Base-by-base conservation (phyloP, 30 jellyfish, hydroid and myxozoan genomes). In the Catostylus mosaicus region DNA sequence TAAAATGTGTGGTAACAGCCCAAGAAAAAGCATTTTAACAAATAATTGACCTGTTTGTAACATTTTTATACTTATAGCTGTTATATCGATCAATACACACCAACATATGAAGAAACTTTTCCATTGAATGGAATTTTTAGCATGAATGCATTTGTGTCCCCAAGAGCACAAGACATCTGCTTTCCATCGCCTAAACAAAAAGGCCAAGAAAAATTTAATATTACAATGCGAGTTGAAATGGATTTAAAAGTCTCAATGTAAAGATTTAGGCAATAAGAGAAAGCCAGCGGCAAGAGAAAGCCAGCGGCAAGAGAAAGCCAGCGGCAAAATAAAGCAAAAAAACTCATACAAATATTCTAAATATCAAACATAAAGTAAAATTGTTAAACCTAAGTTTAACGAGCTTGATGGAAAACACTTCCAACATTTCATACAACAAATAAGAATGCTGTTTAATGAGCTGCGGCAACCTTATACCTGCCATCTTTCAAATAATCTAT, bases 151-250 rank as follows among this genome's bases (percentile, higher is more conserved):
- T 77, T 72, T 75, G 67, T 75, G 57, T 92, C 94, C 10, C 94
- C 96, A 9, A 92, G 89, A 4, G 98, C 96, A 80, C 98, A 78
- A 19, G 95, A 67, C 82, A 92, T 30, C 40, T 87, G 87, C 64
- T 86, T 92, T 22, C 98, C 98, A 61, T 87, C 86, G 34, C 29
- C 98, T 92, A 62, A 48, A 47, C 61, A 24, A 37, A 37, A 70
- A 51, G 56, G 63, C 24, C 18, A 10, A 16, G 61, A 23, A 3
- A 16, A 24, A 24, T 10, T 3, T 16, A 10, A 22, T 24, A 6
- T 10, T 12, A 52, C 1, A 50, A 27, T 37, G 38, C 27, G 43
- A 73, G 18, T 11, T 30, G 23, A 46, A 3, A 70, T 5, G 11
- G 10, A 6, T 7, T 37, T 67, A 5, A 61, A 61, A 20, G 18